These are phyloP conservation scores for Tarsius wallacei DNA, from an alignment of 2,797 vertebrate genomes.

Conservation along the genomic window DNA sequence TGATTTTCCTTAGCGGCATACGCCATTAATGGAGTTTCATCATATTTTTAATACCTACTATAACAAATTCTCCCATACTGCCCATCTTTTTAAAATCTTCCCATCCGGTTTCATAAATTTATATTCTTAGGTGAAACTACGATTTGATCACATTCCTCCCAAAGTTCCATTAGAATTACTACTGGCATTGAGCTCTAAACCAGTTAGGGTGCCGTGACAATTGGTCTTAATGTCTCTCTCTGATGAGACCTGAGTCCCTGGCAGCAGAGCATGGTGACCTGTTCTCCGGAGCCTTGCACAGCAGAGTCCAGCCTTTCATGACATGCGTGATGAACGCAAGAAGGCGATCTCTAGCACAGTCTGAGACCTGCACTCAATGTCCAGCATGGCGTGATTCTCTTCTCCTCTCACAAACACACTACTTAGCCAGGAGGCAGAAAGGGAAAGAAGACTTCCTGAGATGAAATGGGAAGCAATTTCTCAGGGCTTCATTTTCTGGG, in stretches of 20 bases:
- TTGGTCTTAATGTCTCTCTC: not conserved
- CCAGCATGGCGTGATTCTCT: not conserved
- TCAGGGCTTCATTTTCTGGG: not conserved
- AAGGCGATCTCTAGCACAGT: not conserved
- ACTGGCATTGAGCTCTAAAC: not conserved
- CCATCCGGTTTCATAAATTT: not conserved
- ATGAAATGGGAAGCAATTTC: not conserved
- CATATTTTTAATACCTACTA: not conserved
- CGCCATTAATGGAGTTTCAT: not conserved
- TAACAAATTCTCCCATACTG: not conserved
- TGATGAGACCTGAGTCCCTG: not conserved
- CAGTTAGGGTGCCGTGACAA: not conserved
- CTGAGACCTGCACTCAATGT: not conserved
- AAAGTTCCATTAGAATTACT: not conserved
- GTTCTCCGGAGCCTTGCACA: too few relatives aligned
- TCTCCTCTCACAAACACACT: not conserved
- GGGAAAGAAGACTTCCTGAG: not conserved
- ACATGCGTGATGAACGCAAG: not conserved
- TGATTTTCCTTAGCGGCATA: not conserved
- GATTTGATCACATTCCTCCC: not conserved
- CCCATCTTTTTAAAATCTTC: not conserved
- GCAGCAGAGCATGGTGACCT: not conserved
- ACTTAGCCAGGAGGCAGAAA: not conserved
- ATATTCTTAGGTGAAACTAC: not conserved
- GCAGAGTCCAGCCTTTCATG: not conserved